Conservation (phyloP, 2,797 vertebrate genomes). For the Fistularia commersonii region DNA sequence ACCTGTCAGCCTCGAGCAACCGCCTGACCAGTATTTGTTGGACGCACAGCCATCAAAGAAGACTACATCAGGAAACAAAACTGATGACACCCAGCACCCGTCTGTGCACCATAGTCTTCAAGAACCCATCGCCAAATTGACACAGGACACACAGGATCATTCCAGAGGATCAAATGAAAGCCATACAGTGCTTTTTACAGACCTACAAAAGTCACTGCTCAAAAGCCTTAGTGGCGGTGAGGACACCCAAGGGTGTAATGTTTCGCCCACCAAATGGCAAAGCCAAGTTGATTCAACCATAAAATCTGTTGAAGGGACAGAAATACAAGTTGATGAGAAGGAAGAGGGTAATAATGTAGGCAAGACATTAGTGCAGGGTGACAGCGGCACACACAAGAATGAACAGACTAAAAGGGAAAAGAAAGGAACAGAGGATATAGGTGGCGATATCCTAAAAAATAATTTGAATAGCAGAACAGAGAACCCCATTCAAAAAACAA, state of each 20-base stretch:
- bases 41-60: slow-evolving; percentile 25
- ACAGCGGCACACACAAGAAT: slow-evolving; percentile 1
- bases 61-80: slow-evolving; percentile 18
- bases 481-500: slow-evolving; percentile 6
- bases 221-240: slow-evolving; percentile 37
- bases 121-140: slow-evolving; percentile 33
- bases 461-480: slow-evolving; percentile 7
- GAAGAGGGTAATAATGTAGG: slow-evolving; percentile 15
- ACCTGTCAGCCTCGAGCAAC: slow-evolving; percentile 53
- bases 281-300: slow-evolving; percentile 47
- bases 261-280: slow-evolving; percentile 40
- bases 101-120: slow-evolving; percentile 25
- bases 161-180: slow-evolving; percentile 61
- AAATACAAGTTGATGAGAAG: slow-evolving; percentile 50
- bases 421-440: no score
- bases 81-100: slow-evolving; percentile 35
- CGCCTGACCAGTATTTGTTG: slow-evolving; percentile 16
- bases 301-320: slow-evolving; percentile 50
- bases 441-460: background rate
- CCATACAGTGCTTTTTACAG: slow-evolving; percentile 39
- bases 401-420: background rate
- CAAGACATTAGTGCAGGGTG: slow-evolving; percentile 11
- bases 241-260: slow-evolving; percentile 33
- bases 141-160: slow-evolving; percentile 44
- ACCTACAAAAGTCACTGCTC: slow-evolving; percentile 38